Percentiles rank a stretch among this genome's conserved stretches.
These are phyloP conservation scores for Zaprionus camerounensis DNA, from an alignment of 1,140 invertebrate species.

Conservation along the genomic window DNA sequence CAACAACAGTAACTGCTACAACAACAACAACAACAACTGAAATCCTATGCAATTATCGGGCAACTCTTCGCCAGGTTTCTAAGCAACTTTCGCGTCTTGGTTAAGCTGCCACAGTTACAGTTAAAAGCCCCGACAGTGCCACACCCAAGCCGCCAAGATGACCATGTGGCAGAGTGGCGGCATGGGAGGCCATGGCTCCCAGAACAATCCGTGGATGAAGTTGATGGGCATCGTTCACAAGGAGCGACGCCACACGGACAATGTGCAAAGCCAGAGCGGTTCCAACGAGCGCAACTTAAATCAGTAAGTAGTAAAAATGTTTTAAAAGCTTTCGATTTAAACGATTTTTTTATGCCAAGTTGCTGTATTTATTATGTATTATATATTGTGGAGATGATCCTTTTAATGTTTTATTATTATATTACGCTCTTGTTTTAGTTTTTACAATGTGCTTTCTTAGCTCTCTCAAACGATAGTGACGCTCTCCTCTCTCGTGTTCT, in stretches of 20 bases:
- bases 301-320: slow-evolving; percentile 86
- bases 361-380: background rate
- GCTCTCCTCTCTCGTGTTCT: too few species aligned
- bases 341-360: too few species aligned
- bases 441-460: too few species aligned
- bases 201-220: slow-evolving; percentile 93
- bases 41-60: slow-evolving; percentile 29
- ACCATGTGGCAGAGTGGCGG: slow-evolving; percentile 90
- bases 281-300: slow-evolving; percentile 87
- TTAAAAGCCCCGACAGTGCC: background rate
- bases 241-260: slow-evolving; percentile 87
- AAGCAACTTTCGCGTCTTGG: slow-evolving; percentile 24
- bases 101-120: slow-evolving; percentile 28
- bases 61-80: slow-evolving; percentile 43
- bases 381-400: background rate
- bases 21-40: background rate
- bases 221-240: slow-evolving; percentile 93
- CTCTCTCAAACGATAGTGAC: too few species aligned
- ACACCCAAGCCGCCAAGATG: slow-evolving; percentile 84
- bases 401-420: too few species aligned
- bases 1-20: slow-evolving; percentile 1
- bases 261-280: slow-evolving; percentile 85
- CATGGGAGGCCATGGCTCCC: slow-evolving; percentile 89
- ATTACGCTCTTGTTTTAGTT: too few species aligned
- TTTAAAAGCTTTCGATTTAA: too few species aligned